Percentiles rank a stretch among this genome's conserved stretches.
Evolutionary conservation across 2,888 invertebrate genomes (phyloP).

Genomic region (Pollenia amentaria): DNA sequence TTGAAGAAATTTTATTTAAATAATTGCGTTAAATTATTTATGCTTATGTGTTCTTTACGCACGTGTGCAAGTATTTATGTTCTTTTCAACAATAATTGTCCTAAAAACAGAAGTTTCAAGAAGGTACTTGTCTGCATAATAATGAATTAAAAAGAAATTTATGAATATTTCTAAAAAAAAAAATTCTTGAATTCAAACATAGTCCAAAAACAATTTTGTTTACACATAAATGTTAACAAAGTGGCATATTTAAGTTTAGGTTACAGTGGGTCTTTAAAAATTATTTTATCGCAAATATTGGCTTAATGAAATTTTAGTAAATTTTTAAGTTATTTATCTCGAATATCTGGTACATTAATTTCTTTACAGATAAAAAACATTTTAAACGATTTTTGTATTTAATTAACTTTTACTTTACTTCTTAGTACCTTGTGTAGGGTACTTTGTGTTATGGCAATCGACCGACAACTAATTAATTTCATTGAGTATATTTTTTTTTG

Average conservation of each 20-base stretch:
- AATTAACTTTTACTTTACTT: neutral
- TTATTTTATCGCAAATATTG: too few relatives aligned
- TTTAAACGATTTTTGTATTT: too few relatives aligned
- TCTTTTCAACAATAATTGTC: conserved; percentile 17
- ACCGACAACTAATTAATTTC: too few relatives aligned
- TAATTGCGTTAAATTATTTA: neutral
- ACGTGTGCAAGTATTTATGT: conserved; percentile 7
- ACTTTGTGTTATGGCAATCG: too few relatives aligned
- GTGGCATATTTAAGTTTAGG: too few relatives aligned
- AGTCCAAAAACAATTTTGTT: neutral
- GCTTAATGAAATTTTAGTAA: too few relatives aligned
- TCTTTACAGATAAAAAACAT: too few relatives aligned
- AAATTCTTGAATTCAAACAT: neutral
- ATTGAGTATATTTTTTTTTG: too few relatives aligned
- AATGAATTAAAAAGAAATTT: conserved; percentile 64
- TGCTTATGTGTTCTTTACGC: neutral
- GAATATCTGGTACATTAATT: too few relatives aligned
- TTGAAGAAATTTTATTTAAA: neutral
- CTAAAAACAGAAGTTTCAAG: conserved; percentile 45
- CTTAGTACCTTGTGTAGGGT: neutral
- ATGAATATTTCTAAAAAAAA: conserved; percentile 49
- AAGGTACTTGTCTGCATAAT: conserved; percentile 65
- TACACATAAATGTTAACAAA: neutral
- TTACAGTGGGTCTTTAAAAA: neutral
- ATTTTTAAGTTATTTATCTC: neutral